Percentiles rank a stretch among this genome's conserved stretches.
phyloP scores from a whole-genome alignment of 2,113 vertebrate species.

The Marmota flaviventris region DNA sequence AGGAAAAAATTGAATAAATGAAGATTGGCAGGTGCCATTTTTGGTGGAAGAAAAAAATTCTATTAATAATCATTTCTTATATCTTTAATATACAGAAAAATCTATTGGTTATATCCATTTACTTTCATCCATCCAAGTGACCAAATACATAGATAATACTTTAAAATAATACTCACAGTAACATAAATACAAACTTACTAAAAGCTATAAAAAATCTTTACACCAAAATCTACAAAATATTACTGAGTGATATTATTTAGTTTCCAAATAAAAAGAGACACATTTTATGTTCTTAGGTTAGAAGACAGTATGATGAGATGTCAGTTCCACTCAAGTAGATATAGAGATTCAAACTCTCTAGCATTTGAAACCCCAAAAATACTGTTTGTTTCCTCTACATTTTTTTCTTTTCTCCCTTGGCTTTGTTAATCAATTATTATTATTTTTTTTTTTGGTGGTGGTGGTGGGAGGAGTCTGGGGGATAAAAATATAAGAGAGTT shows the following conservation, averaged over 20 bases:
- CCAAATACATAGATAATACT: not conserved
- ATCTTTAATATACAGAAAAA: not conserved
- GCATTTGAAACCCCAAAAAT: not conserved
- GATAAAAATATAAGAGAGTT: not conserved
- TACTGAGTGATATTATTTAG: not conserved
- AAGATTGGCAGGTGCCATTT: not conserved
- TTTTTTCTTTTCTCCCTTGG: not conserved
- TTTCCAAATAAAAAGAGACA: not conserved
- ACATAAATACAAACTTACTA: not conserved
- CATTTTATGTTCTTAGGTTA: not conserved
- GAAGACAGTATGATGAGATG: not conserved
- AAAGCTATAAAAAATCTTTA: not conserved
- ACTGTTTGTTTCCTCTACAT: not conserved
- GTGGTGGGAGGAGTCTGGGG: no score
- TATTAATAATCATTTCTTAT: not conserved
- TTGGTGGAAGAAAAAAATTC: not conserved
- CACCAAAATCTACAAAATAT: conserved; percentile 19
- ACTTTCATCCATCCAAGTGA: not conserved
- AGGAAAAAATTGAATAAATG: not conserved
- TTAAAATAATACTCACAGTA: not conserved
- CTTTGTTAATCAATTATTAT: not conserved
- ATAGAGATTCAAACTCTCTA: not conserved
- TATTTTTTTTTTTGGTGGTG: no score
- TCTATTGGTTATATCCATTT: not conserved
- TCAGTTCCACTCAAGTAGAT: not conserved